Base-by-base conservation (phyloP, 1,140 invertebrate genomes). In the Drosophila nebulosa region DNA sequence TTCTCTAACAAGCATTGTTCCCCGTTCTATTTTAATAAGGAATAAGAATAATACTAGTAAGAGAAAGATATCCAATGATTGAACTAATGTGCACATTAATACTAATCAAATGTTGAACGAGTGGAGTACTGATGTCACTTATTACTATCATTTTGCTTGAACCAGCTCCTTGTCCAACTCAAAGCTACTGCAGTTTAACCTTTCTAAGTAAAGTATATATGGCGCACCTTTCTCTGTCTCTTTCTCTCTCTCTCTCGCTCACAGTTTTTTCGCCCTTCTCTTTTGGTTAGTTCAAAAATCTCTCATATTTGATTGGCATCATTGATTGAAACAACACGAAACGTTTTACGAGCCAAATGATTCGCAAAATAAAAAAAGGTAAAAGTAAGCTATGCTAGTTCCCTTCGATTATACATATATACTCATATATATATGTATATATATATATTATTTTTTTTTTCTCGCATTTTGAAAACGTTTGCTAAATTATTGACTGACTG, bases 291-390 rank as follows among this genome's bases (percentile, higher is more conserved):
- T 46, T 46, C 39, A 86, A 86, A 83, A 88, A 88, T 78, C 74
- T 58, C 70, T 88, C 69, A 74, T 68, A 86, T 76, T 80, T 88
- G 83, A 86, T 86, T 86, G 83, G 83, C 83, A 78, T 86, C 83
- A 88, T 86, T 86, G 83, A 88, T 81, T 79, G 83, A 86, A 86
- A 86, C 78, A 86, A 83, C 83, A 86, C 83, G 83, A 86, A 88
- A 64, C 83, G 74, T 78, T 88, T 86, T 81, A 77, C 78, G 76
- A 55, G 39, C 69, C 69, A 78, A 86, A 86, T 81, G 70, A 71
- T 83, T 78, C 64, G 74, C 61, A 77, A 46, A 46, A 46, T 14
- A 67, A 78, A 84, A 78, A 84, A 62, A 80, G 78, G 78, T 65
- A 63, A 59, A 77, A 66, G 73, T 69, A 78, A 74, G 74, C 81